A percentile compares a stretch with the other conserved stretches of the same genome.
These are phyloP conservation scores for Porites australiensis DNA, from an alignment of 64 coral and sea anemone species.

Conservation along the genomic window DNA sequence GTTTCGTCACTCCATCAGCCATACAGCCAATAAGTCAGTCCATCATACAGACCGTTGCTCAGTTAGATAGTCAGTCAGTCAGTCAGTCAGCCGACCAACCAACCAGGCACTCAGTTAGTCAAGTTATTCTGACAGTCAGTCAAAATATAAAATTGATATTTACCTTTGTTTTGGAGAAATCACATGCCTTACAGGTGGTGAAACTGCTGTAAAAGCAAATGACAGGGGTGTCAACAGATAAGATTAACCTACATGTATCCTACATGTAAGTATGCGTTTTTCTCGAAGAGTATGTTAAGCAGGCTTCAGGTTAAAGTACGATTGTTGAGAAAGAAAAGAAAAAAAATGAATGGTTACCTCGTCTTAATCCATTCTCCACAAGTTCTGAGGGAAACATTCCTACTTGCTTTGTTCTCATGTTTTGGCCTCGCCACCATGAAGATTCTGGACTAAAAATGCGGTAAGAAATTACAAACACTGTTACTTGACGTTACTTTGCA, in stretches of 20 bases:
- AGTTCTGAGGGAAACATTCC: conserved; percentile 88
- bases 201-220: not conserved
- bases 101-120: no score
- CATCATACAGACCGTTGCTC: no score
- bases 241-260: no score
- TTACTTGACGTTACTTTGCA: not conserved
- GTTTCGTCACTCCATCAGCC: not conserved
- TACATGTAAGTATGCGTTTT: no score
- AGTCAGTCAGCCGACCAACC: no score
- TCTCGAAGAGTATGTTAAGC: no score
- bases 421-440: conserved; percentile 94
- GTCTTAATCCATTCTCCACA: conserved; percentile 71
- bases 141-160: not conserved
- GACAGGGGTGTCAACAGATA: no score
- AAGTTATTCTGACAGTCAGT: not conserved
- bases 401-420: conserved; percentile 73
- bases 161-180: conserved; percentile 26
- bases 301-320: no score
- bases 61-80: no score
- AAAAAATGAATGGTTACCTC: conserved; percentile 35
- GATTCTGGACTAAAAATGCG: conserved; percentile 57
- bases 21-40: no score
- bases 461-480: not conserved
- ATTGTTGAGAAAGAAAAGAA: no score
- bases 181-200: not conserved